phyloP scores from a whole-genome alignment of 2,113 vertebrate genomes.

The Prionailurus bengalensis region DNA sequence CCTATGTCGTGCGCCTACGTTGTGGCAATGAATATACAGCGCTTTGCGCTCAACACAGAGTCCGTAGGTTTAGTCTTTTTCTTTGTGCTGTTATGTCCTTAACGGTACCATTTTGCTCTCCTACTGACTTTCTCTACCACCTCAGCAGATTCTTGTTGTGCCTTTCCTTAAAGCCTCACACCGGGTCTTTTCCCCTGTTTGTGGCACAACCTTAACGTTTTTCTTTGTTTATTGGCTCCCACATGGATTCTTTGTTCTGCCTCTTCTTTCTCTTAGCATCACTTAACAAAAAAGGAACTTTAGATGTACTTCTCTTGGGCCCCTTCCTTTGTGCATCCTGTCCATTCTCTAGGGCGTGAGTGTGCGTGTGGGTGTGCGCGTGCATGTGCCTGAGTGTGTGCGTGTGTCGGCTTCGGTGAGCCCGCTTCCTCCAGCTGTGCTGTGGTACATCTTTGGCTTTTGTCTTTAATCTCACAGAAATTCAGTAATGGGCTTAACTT shows the following conservation, averaged over 20 bases:
- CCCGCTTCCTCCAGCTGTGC: slow-evolving; percentile 66
- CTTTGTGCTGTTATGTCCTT: not conserved
- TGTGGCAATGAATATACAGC: not conserved
- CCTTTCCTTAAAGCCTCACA: not conserved
- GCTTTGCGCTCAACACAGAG: not conserved
- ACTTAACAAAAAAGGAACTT: not conserved
- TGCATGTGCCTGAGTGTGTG: not conserved
- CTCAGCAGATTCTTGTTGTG: not conserved
- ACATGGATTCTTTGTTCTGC: not conserved
- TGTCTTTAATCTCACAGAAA: slow-evolving; percentile 74
- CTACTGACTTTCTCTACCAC: not conserved
- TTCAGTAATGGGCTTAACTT: slow-evolving; percentile 52
- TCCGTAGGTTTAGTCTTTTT: not conserved
- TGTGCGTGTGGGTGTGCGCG: too few species aligned
- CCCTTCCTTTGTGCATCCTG: not conserved
- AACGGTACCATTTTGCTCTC: not conserved
- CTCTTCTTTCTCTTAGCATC: not conserved
- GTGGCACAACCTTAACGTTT: not conserved
- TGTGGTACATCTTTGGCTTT: slow-evolving; percentile 59
- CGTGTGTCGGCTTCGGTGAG: not conserved
- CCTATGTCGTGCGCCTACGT: fast-evolving
- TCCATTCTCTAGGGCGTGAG: not conserved
- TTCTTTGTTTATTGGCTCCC: not conserved
- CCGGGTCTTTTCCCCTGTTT: not conserved
- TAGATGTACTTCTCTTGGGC: not conserved